These are phyloP conservation scores for Diadema setosum DNA, from an alignment of 35 echinoderm and acorn worm genomes.

Conservation along the genomic window DNA sequence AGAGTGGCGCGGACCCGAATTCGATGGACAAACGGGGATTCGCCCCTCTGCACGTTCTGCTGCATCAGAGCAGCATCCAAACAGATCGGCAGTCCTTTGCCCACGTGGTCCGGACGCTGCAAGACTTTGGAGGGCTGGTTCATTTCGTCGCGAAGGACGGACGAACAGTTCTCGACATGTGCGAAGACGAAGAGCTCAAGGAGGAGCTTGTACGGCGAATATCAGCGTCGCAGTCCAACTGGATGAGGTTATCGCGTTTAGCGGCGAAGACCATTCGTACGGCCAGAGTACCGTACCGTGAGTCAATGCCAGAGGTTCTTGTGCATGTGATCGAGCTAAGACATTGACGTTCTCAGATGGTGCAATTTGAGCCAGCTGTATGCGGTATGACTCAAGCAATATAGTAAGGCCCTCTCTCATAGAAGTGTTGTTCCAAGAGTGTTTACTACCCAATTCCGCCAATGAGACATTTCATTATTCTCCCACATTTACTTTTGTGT, in stretches of 20 bases:
- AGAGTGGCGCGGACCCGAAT: constrained; percentile 5
- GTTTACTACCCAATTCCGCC: too few relatives aligned
- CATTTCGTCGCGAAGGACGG: background rate
- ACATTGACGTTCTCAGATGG: background rate
- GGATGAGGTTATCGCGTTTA: background rate
- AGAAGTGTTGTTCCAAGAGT: too few relatives aligned
- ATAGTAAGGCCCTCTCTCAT: too few relatives aligned
- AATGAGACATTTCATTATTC: too few relatives aligned
- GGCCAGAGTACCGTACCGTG: background rate
- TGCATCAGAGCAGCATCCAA: background rate
- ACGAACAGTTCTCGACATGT: background rate
- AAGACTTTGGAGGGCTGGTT: background rate
- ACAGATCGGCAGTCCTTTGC: background rate
- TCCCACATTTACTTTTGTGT: too few relatives aligned
- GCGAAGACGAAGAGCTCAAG: background rate
- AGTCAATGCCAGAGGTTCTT: background rate
- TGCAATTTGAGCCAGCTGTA: too few relatives aligned
- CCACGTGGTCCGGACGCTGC: background rate
- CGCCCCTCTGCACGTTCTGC: background rate
- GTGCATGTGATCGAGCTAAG: background rate
- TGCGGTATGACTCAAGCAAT: too few relatives aligned
- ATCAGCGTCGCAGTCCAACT: background rate
- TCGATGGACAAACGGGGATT: background rate
- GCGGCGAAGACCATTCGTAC: background rate
- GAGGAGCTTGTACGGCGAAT: too few relatives aligned